These are phyloP conservation scores for Catharus bicknelli DNA, from an alignment of 2,113 vertebrate genomes.

Conservation along the genomic window DNA sequence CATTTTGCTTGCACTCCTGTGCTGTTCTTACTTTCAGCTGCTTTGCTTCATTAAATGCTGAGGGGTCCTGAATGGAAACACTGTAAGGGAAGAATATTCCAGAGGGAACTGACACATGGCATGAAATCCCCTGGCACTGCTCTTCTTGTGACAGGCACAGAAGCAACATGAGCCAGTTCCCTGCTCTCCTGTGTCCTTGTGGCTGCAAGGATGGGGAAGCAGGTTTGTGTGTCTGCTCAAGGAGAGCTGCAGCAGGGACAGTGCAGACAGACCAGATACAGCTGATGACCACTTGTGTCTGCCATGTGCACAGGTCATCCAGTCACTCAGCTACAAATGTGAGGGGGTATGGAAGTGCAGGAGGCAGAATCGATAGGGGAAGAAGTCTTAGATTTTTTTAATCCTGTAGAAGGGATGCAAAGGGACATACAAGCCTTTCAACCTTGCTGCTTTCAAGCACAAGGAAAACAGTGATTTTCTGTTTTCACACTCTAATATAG, in stretches of 20 bases:
- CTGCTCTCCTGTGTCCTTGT: background rate
- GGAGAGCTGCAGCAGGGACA: background rate
- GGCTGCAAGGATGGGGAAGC: background rate
- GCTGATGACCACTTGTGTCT: background rate
- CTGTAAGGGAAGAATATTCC: background rate
- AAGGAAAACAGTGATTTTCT: background rate
- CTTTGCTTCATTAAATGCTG: background rate
- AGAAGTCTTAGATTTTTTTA: background rate
- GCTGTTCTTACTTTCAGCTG: background rate
- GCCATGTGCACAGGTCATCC: fast-evolving
- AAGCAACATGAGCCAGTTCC: background rate
- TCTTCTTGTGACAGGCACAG: background rate
- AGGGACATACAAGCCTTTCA: background rate
- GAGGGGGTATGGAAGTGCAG: background rate
- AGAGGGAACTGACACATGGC: background rate
- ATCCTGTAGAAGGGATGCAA: background rate
- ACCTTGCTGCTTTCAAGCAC: background rate
- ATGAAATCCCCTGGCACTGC: background rate
- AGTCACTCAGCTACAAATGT: background rate
- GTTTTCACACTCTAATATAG: background rate
- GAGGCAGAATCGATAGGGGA: background rate
- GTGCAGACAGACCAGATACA: background rate
- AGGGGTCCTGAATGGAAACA: background rate
- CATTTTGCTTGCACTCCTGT: background rate
- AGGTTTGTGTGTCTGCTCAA: background rate